Base-by-base conservation (phyloP, 2,888 invertebrate species). In the Megastigmus dorsalis region DNA sequence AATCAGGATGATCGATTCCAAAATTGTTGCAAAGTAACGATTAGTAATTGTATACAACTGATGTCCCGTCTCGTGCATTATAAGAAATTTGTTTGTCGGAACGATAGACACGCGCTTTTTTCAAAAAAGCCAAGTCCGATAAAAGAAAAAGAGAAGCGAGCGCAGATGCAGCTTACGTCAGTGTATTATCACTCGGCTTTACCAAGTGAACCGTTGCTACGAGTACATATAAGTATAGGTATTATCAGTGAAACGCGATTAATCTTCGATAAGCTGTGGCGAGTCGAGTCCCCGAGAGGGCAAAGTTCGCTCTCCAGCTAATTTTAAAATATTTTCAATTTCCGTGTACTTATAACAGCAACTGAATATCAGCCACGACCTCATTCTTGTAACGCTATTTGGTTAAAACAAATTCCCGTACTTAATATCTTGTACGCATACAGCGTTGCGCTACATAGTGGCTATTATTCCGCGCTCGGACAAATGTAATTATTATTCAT, bases 281-380 rank as follows among this genome's bases (percentile, higher is more conserved):
- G n/a, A n/a, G n/a, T n/a, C n/a, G n/a, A n/a, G n/a, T n/a, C n/a
- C 59, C 10, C 20, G 59, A 2, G 54, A 43, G 75, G 65, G 26
- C 75, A 75, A 60, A 75, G 75, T 60, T 75, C 75, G 23, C 20
- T 13, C 4, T 30, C 36, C 41, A n/a, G n/a, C n/a, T n/a, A n/a
- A 4, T 6, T 5, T 59, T 50, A 23, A 26, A 57, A 62, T 45
- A 36, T 50, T 68, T 41, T 50, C n/a, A 13, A 20, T 36, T 48
- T 6, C 2, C 10, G n/a, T 20, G 18, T n/a, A n/a, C n/a, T n/a
- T n/a, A n/a, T n/a, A n/a, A n/a, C n/a, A n/a, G n/a, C 10, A 59
- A 7, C 33, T 26, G 10, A 55, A 20, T 45, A 36, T 52, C 5
- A 18, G 38, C 23, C n/a, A 18, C 33, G 23, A 13, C 23, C 10